These are phyloP conservation scores for Acrobasis consociella DNA, from an alignment of 2,888 invertebrate species.

Conservation along the genomic window DNA sequence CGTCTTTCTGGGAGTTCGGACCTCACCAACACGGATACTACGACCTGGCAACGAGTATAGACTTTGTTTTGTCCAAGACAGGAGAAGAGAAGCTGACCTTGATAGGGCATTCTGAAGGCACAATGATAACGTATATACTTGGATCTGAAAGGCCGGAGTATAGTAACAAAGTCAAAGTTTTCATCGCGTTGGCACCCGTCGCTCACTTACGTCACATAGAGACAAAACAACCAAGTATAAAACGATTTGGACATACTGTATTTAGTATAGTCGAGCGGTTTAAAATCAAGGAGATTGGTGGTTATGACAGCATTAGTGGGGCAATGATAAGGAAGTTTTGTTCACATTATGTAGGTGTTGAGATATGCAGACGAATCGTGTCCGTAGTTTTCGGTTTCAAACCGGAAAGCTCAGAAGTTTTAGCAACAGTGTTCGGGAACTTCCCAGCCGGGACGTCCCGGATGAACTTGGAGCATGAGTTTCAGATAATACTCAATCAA, in stretches of 20 bases:
- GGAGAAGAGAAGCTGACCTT: constrained; percentile 78
- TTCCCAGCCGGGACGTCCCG: constrained; percentile 50
- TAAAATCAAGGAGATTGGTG: background rate
- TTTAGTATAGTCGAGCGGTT: background rate
- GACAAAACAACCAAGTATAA: background rate
- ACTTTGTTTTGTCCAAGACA: constrained; percentile 56
- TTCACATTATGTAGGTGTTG: background rate
- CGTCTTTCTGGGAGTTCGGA: constrained; percentile 7
- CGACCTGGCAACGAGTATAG: constrained; percentile 85
- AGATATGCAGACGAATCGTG: background rate
- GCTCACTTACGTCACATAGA: constrained; percentile 28
- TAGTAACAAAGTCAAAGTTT: constrained; percentile 75
- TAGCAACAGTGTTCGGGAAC: constrained; percentile 37
- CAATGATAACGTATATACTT: constrained; percentile 78
- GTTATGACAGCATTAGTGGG: background rate
- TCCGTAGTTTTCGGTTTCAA: background rate
- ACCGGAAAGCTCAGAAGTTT: constrained; percentile 33
- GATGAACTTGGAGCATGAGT: constrained; percentile 48
- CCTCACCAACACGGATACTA: constrained; percentile 85
- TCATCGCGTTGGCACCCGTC: constrained; percentile 78
- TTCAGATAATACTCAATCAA: constrained; percentile 39
- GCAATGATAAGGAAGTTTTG: background rate
- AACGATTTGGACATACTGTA: background rate
- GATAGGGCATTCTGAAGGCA: constrained; percentile 87
- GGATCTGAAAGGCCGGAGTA: constrained; percentile 76